These are phyloP conservation scores for Platycheirus rosarum DNA, from an alignment of 2,888 invertebrate genomes.

Conservation along the genomic window DNA sequence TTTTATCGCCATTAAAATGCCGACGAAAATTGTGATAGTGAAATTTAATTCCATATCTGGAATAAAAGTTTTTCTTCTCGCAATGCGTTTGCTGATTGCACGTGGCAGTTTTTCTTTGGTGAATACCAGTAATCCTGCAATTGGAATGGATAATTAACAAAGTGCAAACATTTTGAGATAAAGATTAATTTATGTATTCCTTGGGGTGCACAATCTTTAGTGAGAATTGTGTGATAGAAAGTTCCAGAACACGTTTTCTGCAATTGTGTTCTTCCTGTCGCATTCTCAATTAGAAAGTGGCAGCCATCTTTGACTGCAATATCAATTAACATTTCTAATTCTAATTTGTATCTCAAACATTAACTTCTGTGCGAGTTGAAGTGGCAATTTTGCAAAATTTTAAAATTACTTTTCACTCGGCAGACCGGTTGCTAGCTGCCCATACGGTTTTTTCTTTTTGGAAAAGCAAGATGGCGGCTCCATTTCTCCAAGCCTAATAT, in stretches of 20 bases:
- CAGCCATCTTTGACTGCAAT: conserved; percentile 56
- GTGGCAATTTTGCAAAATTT: conserved; percentile 3
- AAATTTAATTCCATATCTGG: conserved; percentile 14
- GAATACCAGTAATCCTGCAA: conserved; percentile 12
- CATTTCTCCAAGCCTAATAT: conserved; percentile 67
- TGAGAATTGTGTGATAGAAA: conserved; percentile 24
- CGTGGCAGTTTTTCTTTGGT: conserved; percentile 60
- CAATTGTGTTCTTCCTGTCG: conserved; percentile 24
- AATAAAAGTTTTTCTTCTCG: conserved; percentile 9
- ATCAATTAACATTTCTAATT: conserved; percentile 32
- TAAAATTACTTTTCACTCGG: conserved; percentile 16
- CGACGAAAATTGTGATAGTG: conserved; percentile 42
- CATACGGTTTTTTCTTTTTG: conserved; percentile 29
- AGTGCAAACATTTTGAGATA: background rate
- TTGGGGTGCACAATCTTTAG: no score
- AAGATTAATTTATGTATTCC: background rate
- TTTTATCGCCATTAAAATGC: conserved; percentile 24
- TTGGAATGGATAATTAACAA: conserved; percentile 40
- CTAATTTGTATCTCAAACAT: background rate
- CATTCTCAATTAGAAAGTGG: conserved; percentile 22
- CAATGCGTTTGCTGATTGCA: conserved; percentile 49
- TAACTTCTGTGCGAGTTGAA: background rate
- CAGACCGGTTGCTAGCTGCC: conserved; percentile 43
- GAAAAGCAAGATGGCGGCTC: conserved; percentile 59
- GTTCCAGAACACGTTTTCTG: conserved; percentile 64